These are phyloP conservation scores for Leiothrix lutea DNA, from an alignment of 2,113 vertebrate species.

Conservation along the genomic window DNA sequence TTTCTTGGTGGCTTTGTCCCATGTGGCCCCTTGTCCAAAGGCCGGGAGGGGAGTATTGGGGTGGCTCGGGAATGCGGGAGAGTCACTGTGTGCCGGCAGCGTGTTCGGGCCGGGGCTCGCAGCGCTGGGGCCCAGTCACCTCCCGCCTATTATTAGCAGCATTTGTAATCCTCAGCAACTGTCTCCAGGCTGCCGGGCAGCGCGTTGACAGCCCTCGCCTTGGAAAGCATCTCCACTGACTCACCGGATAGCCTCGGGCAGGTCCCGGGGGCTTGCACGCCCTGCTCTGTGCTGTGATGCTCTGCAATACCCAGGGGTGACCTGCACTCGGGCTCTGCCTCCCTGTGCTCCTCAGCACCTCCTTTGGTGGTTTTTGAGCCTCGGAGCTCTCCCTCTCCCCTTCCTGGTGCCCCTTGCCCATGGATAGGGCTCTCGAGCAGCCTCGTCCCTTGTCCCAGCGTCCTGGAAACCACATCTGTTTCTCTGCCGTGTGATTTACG, in stretches of 20 bases:
- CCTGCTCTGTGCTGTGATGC: not conserved
- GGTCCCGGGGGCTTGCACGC: not conserved
- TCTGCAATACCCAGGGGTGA: not conserved
- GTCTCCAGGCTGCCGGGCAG: not conserved
- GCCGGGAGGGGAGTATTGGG: not conserved
- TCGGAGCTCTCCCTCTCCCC: not conserved
- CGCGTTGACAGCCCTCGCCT: not conserved
- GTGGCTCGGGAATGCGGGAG: not conserved
- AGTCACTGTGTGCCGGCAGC: accelerated
- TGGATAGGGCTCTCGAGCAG: accelerated
- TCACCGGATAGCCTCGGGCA: not conserved
- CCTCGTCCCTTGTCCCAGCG: accelerated
- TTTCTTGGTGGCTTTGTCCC: not conserved
- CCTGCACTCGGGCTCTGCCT: accelerated
- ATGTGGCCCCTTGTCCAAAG: accelerated
- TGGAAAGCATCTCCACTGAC: not conserved
- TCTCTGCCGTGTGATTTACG: accelerated
- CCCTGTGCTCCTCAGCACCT: not conserved
- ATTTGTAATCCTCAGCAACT: constrained; percentile 14
- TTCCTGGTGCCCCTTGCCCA: accelerated
- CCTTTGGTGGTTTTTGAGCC: not conserved
- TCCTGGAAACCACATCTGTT: not conserved
- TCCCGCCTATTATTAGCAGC: constrained; percentile 38
- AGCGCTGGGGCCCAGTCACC: not conserved
- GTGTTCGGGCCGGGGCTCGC: not conserved